Evolutionary conservation across 2,113 vertebrate species (phyloP).

Genomic region (Circaetus gallicus): DNA sequence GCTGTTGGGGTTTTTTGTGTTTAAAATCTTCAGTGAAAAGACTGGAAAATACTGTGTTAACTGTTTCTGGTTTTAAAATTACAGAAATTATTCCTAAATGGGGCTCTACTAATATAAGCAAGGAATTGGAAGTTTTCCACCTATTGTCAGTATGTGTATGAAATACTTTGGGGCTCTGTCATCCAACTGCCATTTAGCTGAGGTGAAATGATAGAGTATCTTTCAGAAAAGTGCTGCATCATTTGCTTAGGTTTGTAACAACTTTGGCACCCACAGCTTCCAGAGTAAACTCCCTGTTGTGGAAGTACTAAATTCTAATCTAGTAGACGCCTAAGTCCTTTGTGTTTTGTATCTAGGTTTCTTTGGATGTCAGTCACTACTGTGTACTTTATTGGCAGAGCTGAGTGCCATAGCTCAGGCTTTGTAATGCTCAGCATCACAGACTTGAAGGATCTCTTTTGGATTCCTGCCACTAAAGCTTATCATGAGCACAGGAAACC

Average conservation of each 20-base stretch:
- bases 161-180: neutral
- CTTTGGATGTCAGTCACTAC: neutral
- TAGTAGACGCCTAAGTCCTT: neutral
- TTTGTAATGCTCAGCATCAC: neutral
- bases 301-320: neutral
- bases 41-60: neutral
- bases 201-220: neutral
- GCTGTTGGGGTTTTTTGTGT: fast-evolving
- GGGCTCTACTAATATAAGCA: neutral
- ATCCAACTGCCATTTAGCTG: neutral
- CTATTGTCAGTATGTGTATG: neutral
- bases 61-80: neutral
- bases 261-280: neutral
- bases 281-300: neutral
- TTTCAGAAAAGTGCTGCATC: neutral
- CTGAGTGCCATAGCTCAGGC: neutral
- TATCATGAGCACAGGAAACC: neutral
- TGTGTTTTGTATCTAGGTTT: neutral
- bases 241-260: neutral
- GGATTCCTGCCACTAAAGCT: neutral
- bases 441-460: neutral
- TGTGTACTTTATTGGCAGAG: neutral
- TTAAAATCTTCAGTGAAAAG: neutral
- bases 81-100: neutral
- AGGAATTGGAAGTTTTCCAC: neutral